Percentiles rank a stretch among this genome's conserved stretches.
These are phyloP conservation scores for Diabrotica undecimpunctata DNA, from an alignment of 1,140 invertebrate genomes.

Conservation along the genomic window DNA sequence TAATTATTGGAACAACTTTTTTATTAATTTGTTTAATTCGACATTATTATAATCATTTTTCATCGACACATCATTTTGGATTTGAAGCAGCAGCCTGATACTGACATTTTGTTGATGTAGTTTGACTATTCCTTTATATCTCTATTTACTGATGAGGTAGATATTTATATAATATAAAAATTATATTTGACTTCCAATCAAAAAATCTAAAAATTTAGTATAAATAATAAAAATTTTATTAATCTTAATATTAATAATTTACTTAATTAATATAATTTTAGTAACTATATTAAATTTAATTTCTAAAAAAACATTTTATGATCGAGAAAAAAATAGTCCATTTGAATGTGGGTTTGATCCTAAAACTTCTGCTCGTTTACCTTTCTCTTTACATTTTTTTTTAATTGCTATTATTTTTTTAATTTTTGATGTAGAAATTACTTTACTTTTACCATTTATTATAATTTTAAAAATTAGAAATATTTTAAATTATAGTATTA, in stretches of 20 bases:
- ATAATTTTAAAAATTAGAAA: conserved; percentile 43
- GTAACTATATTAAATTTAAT: conserved; percentile 50
- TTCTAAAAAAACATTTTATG: conserved; percentile 54
- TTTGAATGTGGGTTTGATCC: conserved; percentile 64
- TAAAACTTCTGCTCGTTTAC: conserved; percentile 51
- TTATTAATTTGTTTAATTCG: conserved; percentile 56
- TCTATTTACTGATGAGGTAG: conserved; percentile 64
- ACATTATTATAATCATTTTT: conserved; percentile 54
- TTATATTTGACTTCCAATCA: conserved; percentile 69
- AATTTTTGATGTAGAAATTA: conserved; percentile 65
- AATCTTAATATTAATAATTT: conserved; percentile 45
- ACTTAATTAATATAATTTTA: conserved; percentile 48
- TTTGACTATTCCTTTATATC: conserved; percentile 68
- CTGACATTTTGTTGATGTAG: conserved; percentile 72
- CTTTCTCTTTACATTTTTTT: conserved; percentile 60
- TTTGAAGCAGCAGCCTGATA: conserved; percentile 70
- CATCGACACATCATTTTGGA: conserved; percentile 59
- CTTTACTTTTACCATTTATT: conserved; percentile 54
- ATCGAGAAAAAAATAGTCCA: conserved; percentile 56
- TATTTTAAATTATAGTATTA: conserved; percentile 45
- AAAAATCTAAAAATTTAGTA: conserved; percentile 54
- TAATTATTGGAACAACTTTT: conserved; percentile 65
- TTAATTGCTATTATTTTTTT: conserved; percentile 60
- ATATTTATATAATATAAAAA: conserved; percentile 63
- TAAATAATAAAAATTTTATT: conserved; percentile 50